Base-by-base conservation (phyloP, 2,888 invertebrate genomes). In the Agrochola macilenta region DNA sequence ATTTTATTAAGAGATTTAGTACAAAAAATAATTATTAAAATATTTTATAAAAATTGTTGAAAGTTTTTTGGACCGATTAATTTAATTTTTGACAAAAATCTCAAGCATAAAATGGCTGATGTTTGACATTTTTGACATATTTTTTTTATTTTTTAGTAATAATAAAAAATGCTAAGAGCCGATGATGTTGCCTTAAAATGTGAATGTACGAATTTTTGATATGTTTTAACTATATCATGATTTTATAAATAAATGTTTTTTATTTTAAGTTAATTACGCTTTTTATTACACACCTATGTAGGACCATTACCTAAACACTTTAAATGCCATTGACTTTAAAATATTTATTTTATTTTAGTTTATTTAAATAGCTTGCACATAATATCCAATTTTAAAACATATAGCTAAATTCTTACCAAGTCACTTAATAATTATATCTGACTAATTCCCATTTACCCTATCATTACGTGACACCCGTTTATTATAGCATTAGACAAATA, bases 21-120 rank as follows among this genome's bases (percentile, higher is more conserved):
- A 91, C 90, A 90, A 91, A 90, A 76, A 77, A 84, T 76, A 49
- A 83, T 76, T 82, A 78, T 73, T 76, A 86, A 81, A 83, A 83
- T 85, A 84, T 84, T 87, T 83, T 83, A 79, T 83, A 82, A 81
- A 79, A 81, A 81, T 80, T 84, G 81, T 88, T 85, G 49, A 86
- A 79, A 72, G 77, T 79, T 79, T 78, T 88, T 90, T 89, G 90
- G 92, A 91, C 89, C 91, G 93, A 92, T 89, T 86, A 89, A 65
- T 76, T 89, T 89, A 87, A 83, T 89, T 90, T 84, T 85, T 83
- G 79, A 86, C 93, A 95, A 96, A 96, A 96, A 96, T 96, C 94
- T 96, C 95, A 94, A 93, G 92, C 92, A 89, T 86, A 91, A 91
- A 88, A 96, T 96, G 96, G 96, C 96, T 96, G 96, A 95, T 93